These are phyloP conservation scores for Lasioglossum lativentre DNA, from an alignment of 2,888 invertebrate species.

Conservation along the genomic window DNA sequence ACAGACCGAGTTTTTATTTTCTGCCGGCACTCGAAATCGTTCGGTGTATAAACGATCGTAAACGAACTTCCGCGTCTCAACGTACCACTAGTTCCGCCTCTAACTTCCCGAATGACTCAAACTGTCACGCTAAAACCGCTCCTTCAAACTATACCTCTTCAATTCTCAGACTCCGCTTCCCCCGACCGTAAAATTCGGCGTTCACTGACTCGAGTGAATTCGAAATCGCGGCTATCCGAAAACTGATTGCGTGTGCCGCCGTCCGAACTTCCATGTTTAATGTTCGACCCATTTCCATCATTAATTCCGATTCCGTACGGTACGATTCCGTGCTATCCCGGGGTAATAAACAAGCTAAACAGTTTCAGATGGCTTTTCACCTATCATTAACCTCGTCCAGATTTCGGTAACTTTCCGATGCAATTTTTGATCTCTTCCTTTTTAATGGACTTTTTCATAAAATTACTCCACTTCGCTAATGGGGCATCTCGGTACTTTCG, in stretches of 20 bases:
- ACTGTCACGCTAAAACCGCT: conserved; percentile 39
- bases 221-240: conserved; percentile 32
- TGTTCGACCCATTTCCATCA: not conserved
- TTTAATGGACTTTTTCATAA: not conserved
- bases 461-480: not conserved
- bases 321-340: not conserved
- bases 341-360: not conserved
- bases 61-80: conserved; percentile 48
- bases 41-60: conserved; percentile 60
- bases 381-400: not conserved
- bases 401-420: not conserved
- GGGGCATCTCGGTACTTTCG: not conserved
- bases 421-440: not conserved
- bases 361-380: not conserved
- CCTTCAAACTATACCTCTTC: conserved; percentile 27
- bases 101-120: conserved; percentile 39
- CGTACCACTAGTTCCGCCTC: conserved; percentile 35
- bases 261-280: not conserved
- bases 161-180: conserved; percentile 42
- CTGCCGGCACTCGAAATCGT: conserved; percentile 30
- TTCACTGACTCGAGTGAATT: conserved; percentile 30
- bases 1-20: conserved; percentile 43
- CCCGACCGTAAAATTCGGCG: conserved; percentile 37
- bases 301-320: not conserved
- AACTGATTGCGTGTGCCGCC: not conserved